Conservation (phyloP, 2,888 invertebrate genomes). For the Chloroclystis v-ata region DNA sequence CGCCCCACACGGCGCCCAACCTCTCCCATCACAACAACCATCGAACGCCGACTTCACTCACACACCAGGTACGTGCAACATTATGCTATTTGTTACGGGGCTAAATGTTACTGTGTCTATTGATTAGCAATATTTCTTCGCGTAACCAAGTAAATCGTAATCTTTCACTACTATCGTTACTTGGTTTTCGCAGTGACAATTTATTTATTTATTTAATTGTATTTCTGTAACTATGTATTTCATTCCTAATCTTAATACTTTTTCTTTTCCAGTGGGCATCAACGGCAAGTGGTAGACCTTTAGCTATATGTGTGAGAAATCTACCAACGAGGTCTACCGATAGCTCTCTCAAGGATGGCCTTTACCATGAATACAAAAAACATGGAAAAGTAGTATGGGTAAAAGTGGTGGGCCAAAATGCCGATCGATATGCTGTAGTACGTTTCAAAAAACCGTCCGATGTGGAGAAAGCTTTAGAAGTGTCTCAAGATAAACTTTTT, state of each 20-base stretch:
- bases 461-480: constrained; percentile 96
- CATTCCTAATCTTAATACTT: no score
- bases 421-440: constrained; percentile 92
- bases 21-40: constrained; percentile 50
- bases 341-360: constrained; percentile 96
- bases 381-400: constrained; percentile 98
- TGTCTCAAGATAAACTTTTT: constrained; percentile 96
- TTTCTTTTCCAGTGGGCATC: constrained; percentile 72
- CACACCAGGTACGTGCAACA: constrained; percentile 43
- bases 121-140: no score
- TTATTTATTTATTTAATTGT: no score
- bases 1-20: constrained; percentile 70
- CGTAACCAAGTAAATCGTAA: no score
- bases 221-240: no score
- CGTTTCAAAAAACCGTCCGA: constrained; percentile 98
- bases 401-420: constrained; percentile 93
- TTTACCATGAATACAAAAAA: constrained; percentile 99
- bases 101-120: no score
- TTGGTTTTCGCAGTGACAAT: no score
- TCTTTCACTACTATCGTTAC: no score
- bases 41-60: constrained; percentile 47
- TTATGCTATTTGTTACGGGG: no score
- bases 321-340: constrained; percentile 93
- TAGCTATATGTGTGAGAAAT: constrained; percentile 94
- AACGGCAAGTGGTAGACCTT: constrained; percentile 84